Conservation (phyloP, 1,140 invertebrate genomes). For the Drosophila ercepeae region DNA sequence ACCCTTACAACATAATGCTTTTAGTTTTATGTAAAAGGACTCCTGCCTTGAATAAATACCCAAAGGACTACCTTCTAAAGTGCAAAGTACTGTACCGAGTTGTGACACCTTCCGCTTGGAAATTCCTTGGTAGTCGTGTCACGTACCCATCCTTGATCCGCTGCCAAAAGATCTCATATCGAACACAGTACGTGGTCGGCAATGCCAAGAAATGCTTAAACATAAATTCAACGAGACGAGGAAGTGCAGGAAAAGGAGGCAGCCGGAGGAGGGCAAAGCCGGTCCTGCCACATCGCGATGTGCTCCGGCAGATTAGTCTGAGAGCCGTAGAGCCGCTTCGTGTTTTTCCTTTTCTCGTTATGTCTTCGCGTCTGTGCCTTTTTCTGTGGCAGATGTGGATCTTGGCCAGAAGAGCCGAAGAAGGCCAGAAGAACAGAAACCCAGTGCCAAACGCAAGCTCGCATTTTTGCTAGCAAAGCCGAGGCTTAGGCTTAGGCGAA, state of each 20-base stretch:
- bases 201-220: slow-evolving; percentile 71
- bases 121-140: slow-evolving; percentile 18
- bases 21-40: not conserved
- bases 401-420: slow-evolving; percentile 10
- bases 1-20: not conserved
- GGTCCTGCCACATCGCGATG: slow-evolving; percentile 51
- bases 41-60: not conserved
- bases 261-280: slow-evolving; percentile 21
- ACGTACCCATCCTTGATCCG: slow-evolving; percentile 14
- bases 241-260: slow-evolving; percentile 21
- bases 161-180: slow-evolving; percentile 61
- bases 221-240: slow-evolving; percentile 65
- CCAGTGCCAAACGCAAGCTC: slow-evolving; percentile 9
- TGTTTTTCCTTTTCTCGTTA: slow-evolving; percentile 45
- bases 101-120: not conserved
- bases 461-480: slow-evolving; percentile 28
- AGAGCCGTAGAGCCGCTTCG: slow-evolving; percentile 50
- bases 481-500: not conserved
- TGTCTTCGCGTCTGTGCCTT: slow-evolving; percentile 17
- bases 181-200: slow-evolving; percentile 59
- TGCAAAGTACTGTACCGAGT: not conserved
- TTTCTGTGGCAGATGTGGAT: slow-evolving; percentile 46
- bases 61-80: not conserved
- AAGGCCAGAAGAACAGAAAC: slow-evolving; percentile 14
- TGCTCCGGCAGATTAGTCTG: slow-evolving; percentile 58